Evolutionary conservation across 2,113 vertebrate species (phyloP), one percentile per base, ranked within the genome.

Genomic region (mouse (Mus musculus)): DNA sequence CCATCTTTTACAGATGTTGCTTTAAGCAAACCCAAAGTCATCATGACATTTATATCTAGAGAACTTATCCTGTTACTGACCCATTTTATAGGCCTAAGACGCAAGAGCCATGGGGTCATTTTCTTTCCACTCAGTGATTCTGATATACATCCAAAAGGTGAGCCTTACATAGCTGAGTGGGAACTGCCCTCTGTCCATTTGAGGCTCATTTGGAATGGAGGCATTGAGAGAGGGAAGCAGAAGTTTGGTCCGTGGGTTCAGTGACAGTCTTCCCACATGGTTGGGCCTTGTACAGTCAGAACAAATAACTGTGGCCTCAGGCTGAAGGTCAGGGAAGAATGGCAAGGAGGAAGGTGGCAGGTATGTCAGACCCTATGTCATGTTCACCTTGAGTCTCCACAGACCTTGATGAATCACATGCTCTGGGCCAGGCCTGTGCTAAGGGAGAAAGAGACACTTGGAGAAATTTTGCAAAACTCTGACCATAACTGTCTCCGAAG

Each of bases 381-480:
- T 46, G 39, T 73, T 81, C 14, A 42, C 7, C 36, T 28, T n/a
- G 65, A 3, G 19, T 19, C 16, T 88, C 36, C 16, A 0, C 3
- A 26, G 86, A 89, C 72, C 54, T 22, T 49, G 26, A 49, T 0
- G 7, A 59, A 92, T 61, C 7, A 14, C 24, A 16, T 5, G 26
- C 10, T 30, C 56, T 46, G 1, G 59, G 46, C 22, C 8, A 52
- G 76, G 30, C 13, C 36, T 30, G 24, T 63, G 30, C 33, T 54
- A 39, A 10, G 30, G 42, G 42, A 49, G 28, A 39, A n/a, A 17
- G 42, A 17, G 49, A 78, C 42, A 19, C 88, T 56, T 92, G 69
- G 61, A 89, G 46, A 54, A 96, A 88, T 28, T 33, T 49, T 33
- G n/a, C 54, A 36, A 42, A 2, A 30, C 52, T 95, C 65, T 88